Evolutionary conservation across 1,140 invertebrate species (phyloP).

Genomic region (Trichomalopsis sarcophagae): DNA sequence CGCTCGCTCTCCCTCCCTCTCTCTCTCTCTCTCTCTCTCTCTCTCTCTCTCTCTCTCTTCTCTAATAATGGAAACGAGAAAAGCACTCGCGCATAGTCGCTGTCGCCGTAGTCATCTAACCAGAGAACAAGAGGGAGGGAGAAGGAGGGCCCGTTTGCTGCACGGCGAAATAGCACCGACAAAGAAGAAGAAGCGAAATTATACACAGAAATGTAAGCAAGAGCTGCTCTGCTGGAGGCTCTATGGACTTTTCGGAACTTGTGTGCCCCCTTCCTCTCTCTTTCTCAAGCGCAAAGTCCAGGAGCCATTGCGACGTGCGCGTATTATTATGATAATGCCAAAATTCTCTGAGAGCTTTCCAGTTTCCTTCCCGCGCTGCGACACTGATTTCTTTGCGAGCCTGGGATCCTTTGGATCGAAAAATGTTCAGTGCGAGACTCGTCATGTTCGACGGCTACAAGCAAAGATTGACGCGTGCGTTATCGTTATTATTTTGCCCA

Average conservation of each 20-base stretch:
- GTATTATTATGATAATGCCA: slow-evolving; percentile 8
- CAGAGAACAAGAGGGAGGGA: slow-evolving; percentile 6
- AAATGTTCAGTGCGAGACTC: too few species aligned
- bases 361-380: not conserved
- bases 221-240: not conserved
- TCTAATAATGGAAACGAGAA: slow-evolving; percentile 8
- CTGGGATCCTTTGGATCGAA: not conserved
- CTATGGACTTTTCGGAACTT: slow-evolving; percentile 1
- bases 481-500: too few species aligned
- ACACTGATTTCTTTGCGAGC: not conserved
- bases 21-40: not conserved
- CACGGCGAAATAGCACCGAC: not conserved
- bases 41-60: not conserved
- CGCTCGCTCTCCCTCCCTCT: not conserved
- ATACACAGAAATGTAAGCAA: slow-evolving; percentile 6
- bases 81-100: slow-evolving; percentile 1
- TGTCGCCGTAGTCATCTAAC: not conserved
- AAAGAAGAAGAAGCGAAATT: slow-evolving; percentile 4
- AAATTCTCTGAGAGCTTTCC: not conserved
- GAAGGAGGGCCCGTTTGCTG: not conserved
- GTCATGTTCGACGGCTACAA: too few species aligned
- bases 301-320: not conserved
- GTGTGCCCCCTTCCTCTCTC: not conserved
- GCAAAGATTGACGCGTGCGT: too few species aligned
- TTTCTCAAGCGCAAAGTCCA: not conserved